phyloP scores from a whole-genome alignment of 2,888 invertebrate species.

The Lasioglossum calceatum region DNA sequence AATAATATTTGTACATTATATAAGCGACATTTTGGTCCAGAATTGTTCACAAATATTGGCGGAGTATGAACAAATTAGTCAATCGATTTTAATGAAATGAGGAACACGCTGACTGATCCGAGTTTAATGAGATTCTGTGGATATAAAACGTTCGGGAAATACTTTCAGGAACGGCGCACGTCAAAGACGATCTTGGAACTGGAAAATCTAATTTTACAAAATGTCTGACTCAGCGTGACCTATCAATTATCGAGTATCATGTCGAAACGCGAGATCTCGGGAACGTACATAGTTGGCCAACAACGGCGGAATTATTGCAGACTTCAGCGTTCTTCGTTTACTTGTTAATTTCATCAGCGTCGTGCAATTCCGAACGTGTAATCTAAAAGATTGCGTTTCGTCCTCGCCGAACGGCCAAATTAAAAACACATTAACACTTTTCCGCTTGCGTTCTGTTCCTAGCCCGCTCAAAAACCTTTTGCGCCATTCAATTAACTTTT shows the following conservation, averaged over 20 bases:
- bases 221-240: background rate
- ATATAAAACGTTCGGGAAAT: background rate
- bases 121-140: background rate
- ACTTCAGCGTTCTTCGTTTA: background rate
- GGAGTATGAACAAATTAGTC: background rate
- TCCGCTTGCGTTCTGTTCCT: background rate
- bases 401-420: background rate
- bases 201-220: background rate
- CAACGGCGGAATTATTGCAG: background rate
- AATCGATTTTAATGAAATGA: background rate
- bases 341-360: conserved; percentile 1
- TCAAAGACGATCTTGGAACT: background rate
- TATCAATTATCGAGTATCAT: background rate
- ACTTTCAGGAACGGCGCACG: background rate
- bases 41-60: background rate
- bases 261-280: conserved; percentile 3
- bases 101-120: background rate
- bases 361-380: background rate
- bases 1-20: background rate
- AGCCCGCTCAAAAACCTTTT: background rate
- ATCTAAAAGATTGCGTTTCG: background rate
- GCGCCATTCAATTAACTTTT: background rate
- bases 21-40: no score
- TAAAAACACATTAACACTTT: background rate
- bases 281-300: background rate